These are phyloP conservation scores for Chydorus sphaericus DNA, from an alignment of 2,888 invertebrate genomes.

Conservation along the genomic window DNA sequence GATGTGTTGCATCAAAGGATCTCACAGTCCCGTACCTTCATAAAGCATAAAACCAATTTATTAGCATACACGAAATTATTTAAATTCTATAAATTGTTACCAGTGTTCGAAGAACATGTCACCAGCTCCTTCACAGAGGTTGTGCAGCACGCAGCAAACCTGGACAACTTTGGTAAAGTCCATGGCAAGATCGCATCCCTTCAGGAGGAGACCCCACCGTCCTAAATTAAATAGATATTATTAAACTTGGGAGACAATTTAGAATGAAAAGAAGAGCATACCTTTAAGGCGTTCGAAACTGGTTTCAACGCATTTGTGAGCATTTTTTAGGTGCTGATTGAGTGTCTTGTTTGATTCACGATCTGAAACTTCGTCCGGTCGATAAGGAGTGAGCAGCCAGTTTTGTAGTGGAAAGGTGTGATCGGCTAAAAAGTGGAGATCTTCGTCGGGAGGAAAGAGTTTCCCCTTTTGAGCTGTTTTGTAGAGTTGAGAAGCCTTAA, in stretches of 20 bases:
- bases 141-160: conserved; percentile 14
- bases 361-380: conserved; percentile 3
- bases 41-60: neutral
- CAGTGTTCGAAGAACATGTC: conserved; percentile 15
- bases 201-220: conserved; percentile 12
- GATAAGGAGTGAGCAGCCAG: conserved; percentile 12
- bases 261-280: neutral
- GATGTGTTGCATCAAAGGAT: conserved; percentile 5
- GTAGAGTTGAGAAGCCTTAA: conserved; percentile 13
- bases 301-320: conserved; percentile 14
- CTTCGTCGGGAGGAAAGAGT: conserved; percentile 14
- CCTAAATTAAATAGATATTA: too few species aligned
- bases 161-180: conserved; percentile 15
- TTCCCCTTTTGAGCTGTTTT: conserved; percentile 14
- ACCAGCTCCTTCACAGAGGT: conserved; percentile 12
- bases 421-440: conserved; percentile 13
- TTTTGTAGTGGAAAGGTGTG: conserved; percentile 11
- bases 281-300: conserved; percentile 12
- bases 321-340: conserved; percentile 11
- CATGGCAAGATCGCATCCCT: conserved; percentile 14
- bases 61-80: conserved; percentile 1
- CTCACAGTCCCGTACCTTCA: conserved; percentile 11
- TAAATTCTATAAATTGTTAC: neutral
- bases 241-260: neutral
- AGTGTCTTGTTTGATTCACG: conserved; percentile 2